These are phyloP conservation scores for Rhinophrynus dorsalis DNA, from an alignment of 2,797 vertebrate genomes.

Conservation along the genomic window DNA sequence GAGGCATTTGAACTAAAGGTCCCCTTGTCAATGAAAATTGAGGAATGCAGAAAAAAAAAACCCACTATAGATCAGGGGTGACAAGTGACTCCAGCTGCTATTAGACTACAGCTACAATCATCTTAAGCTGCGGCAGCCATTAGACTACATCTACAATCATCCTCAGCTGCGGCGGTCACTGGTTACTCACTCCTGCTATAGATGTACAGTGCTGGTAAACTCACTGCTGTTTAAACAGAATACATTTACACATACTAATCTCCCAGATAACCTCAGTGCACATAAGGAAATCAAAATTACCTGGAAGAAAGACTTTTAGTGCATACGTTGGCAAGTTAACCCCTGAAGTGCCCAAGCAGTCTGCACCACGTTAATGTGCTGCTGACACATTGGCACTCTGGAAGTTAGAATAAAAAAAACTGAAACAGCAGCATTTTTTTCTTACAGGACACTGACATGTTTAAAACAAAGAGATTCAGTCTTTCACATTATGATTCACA, in stretches of 20 bases:
- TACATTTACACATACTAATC: constrained; percentile 60
- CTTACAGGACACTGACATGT: constrained; percentile 70
- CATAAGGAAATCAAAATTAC: constrained; percentile 76
- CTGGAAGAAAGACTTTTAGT: constrained; percentile 79
- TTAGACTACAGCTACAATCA: no score
- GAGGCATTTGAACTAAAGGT: not conserved
- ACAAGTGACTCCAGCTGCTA: no score
- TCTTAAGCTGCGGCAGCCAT: no score
- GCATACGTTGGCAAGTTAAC: constrained; percentile 72
- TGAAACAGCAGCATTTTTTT: constrained; percentile 77
- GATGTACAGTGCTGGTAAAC: constrained; percentile 58
- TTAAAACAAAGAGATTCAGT: constrained; percentile 62
- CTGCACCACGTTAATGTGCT: not conserved
- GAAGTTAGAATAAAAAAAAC: constrained; percentile 62
- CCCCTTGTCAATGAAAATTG: constrained; percentile 25
- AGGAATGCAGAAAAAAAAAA: constrained; percentile 53
- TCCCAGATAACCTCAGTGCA: constrained; percentile 81
- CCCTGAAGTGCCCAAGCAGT: not conserved
- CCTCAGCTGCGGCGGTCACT: no score
- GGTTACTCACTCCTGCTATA: no score
- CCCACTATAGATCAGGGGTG: not conserved
- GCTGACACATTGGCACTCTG: not conserved
- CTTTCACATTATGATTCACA: constrained; percentile 75
- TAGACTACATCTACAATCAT: no score
- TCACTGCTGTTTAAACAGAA: constrained; percentile 60